Conservation (phyloP, 2,113 vertebrate species). For the Passer domesticus region DNA sequence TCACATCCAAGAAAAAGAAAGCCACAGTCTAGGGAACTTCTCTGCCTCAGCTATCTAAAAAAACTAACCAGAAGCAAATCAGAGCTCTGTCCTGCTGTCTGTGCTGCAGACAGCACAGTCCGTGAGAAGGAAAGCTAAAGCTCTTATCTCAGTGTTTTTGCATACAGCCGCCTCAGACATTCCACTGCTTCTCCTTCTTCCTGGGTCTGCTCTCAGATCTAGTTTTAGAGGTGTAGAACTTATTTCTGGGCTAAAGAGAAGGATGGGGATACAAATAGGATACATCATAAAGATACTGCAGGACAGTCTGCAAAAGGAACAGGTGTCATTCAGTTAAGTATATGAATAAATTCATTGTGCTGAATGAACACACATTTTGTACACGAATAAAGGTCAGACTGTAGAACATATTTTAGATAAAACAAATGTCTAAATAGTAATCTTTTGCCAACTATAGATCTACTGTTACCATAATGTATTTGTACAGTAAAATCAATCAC, state of each 20-base stretch:
- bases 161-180: no score
- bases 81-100: accelerated
- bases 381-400: neutral
- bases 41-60: neutral
- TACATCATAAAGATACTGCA: neutral
- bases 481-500: neutral
- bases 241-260: neutral
- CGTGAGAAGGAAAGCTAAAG: neutral
- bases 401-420: neutral
- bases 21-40: neutral
- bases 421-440: neutral
- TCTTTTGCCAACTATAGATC: neutral
- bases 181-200: neutral
- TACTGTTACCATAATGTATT: neutral
- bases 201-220: neutral
- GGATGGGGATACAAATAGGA: neutral
- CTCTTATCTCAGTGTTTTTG: neutral
- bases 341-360: neutral
- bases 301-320: neutral
- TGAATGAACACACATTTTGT: neutral
- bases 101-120: neutral
- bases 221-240: neutral
- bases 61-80: no score
- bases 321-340: neutral
- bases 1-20: neutral